Percentiles rank a stretch among this genome's conserved stretches.
phyloP scores from a whole-genome alignment of 2,113 vertebrate species.

The Urocitellus parryii region DNA sequence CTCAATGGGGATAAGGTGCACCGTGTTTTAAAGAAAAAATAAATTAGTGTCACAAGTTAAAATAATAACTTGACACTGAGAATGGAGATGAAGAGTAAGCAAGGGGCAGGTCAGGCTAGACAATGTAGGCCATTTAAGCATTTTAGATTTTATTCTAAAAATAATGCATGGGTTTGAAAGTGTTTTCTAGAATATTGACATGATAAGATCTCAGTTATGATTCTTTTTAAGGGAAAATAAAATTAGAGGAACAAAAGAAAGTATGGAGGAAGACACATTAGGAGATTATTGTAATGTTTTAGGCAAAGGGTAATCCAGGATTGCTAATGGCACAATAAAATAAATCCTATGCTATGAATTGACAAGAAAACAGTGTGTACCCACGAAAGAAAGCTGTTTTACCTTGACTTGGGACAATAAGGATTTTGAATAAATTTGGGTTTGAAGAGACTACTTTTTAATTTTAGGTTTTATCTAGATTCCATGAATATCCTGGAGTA shows the following conservation, averaged over 20 bases:
- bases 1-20: neutral
- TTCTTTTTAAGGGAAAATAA: neutral
- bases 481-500: neutral
- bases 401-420: neutral
- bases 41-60: neutral
- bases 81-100: neutral
- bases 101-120: neutral
- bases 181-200: neutral
- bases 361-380: neutral
- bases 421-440: neutral
- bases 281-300: neutral
- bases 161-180: neutral
- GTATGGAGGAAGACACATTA: neutral
- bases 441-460: neutral
- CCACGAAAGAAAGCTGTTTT: neutral
- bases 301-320: neutral
- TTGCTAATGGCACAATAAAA: neutral
- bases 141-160: conserved; percentile 11
- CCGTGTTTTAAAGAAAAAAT: neutral
- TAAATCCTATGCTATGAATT: neutral
- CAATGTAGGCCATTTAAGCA: neutral
- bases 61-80: neutral
- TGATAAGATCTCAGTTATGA: neutral
- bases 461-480: neutral
- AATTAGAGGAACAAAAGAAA: neutral